Percentiles rank a stretch among this genome's conserved stretches.
Evolutionary conservation across 2,113 vertebrate species (phyloP).

Genomic region (Mormyrus lacerda): DNA sequence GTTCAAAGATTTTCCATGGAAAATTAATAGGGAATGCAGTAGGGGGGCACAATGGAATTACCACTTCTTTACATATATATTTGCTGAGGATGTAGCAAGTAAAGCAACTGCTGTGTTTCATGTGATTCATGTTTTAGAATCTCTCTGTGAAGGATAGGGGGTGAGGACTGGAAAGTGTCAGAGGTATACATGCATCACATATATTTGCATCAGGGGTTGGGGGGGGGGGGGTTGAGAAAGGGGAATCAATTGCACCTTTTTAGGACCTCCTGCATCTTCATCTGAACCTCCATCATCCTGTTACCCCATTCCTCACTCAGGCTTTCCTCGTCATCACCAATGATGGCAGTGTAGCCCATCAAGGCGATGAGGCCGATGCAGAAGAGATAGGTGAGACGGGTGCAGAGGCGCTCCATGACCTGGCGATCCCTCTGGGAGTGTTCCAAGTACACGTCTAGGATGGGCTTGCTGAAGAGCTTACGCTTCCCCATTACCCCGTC

Average conservation of each 20-base stretch:
- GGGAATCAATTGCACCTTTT: constrained; percentile 49
- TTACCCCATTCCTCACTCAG: constrained; percentile 59
- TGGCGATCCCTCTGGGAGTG: constrained; percentile 50
- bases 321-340: constrained; percentile 59
- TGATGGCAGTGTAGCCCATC: constrained; percentile 60
- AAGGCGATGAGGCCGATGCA: constrained; percentile 68
- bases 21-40: neutral
- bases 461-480: constrained; percentile 64
- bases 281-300: constrained; percentile 61
- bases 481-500: constrained; percentile 61
- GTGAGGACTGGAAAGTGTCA: constrained; percentile 26
- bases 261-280: constrained; percentile 61
- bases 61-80: neutral
- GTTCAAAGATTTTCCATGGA: neutral
- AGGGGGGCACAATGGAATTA: neutral
- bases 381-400: constrained; percentile 64
- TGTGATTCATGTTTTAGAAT: neutral
- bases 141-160: neutral
- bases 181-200: neutral
- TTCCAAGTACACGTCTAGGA: constrained; percentile 63
- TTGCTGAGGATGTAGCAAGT: neutral
- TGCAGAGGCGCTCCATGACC: constrained; percentile 63
- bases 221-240: neutral
- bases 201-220: neutral
- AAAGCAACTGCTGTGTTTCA: neutral